Conservation (phyloP, 2,113 vertebrate species). For the Gambusia holbrooki region DNA sequence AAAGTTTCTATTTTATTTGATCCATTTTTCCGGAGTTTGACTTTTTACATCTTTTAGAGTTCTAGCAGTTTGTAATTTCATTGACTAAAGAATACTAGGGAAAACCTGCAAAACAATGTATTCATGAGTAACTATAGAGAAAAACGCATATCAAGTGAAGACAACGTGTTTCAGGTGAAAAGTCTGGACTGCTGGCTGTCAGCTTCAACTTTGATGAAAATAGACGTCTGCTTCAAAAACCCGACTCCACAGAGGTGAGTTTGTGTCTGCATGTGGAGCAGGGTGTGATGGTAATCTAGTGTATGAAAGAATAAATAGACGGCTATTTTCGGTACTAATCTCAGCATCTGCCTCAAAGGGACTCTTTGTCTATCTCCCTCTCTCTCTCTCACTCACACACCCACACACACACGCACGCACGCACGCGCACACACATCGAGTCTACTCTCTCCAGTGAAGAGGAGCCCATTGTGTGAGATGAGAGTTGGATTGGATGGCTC, state of each 20-base stretch:
- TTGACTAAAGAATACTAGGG: too few species aligned
- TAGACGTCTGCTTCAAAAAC: constrained; percentile 39
- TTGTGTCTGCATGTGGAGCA: constrained; percentile 32
- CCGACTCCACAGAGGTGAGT: constrained; percentile 21
- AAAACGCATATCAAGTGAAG: constrained; percentile 13
- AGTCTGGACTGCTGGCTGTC: constrained; percentile 18
- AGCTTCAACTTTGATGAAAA: constrained; percentile 40
- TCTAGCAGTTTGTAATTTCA: too few species aligned
- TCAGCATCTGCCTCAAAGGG: constrained; percentile 81
- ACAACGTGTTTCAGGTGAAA: neutral
- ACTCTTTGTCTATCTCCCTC: constrained; percentile 48
- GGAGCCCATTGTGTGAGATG: constrained; percentile 83
- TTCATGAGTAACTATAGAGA: neutral
- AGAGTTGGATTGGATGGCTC: constrained; percentile 85
- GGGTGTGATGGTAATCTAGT: constrained; percentile 70
- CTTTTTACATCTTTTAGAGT: too few species aligned
- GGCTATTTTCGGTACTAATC: constrained; percentile 80
- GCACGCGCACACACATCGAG: constrained; percentile 16
- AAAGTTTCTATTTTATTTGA: too few species aligned
- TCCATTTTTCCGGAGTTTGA: too few species aligned
- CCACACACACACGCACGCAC: constrained; percentile 6
- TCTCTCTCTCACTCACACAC: constrained; percentile 13
- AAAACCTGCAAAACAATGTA: too few species aligned
- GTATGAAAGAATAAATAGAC: constrained; percentile 81
- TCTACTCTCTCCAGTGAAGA: constrained; percentile 77